Percentiles rank a stretch among this genome's conserved stretches.
Evolutionary conservation across 2,888 invertebrate species (phyloP).

Genomic region (Halictus quadricinctus): DNA sequence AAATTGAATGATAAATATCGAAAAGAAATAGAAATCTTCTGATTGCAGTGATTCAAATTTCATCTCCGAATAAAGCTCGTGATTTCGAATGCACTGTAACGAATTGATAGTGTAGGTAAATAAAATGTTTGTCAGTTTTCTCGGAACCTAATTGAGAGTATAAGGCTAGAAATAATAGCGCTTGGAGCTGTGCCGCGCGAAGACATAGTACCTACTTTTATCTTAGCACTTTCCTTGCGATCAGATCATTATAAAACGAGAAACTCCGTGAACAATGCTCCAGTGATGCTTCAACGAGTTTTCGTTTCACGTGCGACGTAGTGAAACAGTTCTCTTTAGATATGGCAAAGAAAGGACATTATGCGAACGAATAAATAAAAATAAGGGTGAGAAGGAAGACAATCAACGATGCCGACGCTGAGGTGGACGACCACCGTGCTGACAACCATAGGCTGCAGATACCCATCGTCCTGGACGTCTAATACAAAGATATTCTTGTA

Average conservation of each 20-base stretch:
- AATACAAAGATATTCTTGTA: conserved; percentile 19
- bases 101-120: too few relatives aligned
- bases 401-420: conserved; percentile 27
- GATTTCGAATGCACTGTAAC: too few relatives aligned
- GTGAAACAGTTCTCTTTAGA: background rate
- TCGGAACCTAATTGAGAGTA: too few relatives aligned
- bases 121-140: too few relatives aligned
- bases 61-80: too few relatives aligned
- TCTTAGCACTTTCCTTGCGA: background rate
- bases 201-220: background rate
- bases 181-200: background rate
- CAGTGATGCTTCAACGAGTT: too few relatives aligned
- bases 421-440: conserved; percentile 25
- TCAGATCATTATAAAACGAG: background rate
- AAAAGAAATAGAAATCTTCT: too few relatives aligned
- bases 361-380: background rate
- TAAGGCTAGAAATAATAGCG: background rate
- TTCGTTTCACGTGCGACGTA: background rate
- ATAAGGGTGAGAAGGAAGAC: background rate
- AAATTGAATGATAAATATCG: too few relatives aligned
- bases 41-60: too few relatives aligned
- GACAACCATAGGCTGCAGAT: conserved; percentile 38
- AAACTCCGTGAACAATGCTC: background rate
- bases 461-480: conserved; percentile 26
- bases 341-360: background rate